These are phyloP conservation scores for Syngnathus typhle DNA, from an alignment of 2,113 vertebrate genomes.

Conservation along the genomic window DNA sequence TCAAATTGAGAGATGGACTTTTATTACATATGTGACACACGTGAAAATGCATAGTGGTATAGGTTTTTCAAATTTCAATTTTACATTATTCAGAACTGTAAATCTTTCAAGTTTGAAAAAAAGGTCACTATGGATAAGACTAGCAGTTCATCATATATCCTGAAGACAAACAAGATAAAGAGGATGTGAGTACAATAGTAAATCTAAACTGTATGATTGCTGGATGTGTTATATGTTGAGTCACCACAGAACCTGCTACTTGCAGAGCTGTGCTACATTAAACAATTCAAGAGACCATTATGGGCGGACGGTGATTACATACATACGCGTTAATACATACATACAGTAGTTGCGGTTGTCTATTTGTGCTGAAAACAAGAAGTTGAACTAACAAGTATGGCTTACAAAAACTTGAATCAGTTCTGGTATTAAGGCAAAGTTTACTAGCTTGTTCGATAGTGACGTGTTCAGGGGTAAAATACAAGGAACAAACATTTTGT, in stretches of 20 bases:
- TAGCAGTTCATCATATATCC: constrained; percentile 13
- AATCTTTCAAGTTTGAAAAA: constrained; percentile 1
- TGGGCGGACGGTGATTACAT: constrained; percentile 16
- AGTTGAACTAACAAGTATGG: constrained; percentile 60
- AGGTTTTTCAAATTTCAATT: neutral
- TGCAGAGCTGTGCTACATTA: neutral
- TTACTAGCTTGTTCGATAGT: constrained; percentile 37
- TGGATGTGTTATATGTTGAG: neutral
- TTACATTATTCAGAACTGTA: constrained; percentile 3
- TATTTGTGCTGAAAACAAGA: neutral
- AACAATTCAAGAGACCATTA: constrained; percentile 20
- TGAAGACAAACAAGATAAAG: constrained; percentile 2
- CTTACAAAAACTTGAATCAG: constrained; percentile 57
- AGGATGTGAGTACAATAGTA: neutral
- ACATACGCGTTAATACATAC: neutral
- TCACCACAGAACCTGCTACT: constrained; percentile 6
- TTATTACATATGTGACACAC: constrained; percentile 31
- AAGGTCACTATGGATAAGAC: constrained; percentile 1
- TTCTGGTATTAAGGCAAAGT: constrained; percentile 70
- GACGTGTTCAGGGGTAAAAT: constrained; percentile 18
- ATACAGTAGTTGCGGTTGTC: constrained; percentile 3
- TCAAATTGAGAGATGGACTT: constrained; percentile 18
- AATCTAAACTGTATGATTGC: constrained; percentile 1
- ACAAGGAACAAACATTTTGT: constrained; percentile 5
- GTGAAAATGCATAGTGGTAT: constrained; percentile 64